A percentile compares a stretch with the other conserved stretches of the same genome.
These are phyloP conservation scores for Danionella dracula DNA, from an alignment of 2,797 vertebrate genomes.

Conservation along the genomic window DNA sequence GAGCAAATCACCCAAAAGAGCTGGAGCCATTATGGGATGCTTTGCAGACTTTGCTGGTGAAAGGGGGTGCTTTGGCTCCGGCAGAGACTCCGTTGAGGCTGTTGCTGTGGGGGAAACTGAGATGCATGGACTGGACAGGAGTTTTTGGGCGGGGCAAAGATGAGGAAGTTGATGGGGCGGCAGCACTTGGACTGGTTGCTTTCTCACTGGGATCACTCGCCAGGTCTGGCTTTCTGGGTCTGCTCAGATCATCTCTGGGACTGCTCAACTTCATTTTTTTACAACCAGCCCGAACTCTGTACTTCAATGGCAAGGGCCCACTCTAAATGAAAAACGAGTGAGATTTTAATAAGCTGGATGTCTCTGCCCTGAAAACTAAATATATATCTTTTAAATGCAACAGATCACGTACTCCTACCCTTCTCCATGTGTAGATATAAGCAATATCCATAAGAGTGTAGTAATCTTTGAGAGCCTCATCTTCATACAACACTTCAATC, in stretches of 20 bases:
- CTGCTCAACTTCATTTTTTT: constrained; percentile 78
- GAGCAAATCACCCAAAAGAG: constrained; percentile 64
- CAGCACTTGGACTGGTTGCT: constrained; percentile 80
- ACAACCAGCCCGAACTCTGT: constrained; percentile 87
- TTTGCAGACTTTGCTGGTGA: constrained; percentile 72
- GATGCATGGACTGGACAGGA: constrained; percentile 48
- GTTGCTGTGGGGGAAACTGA: constrained; percentile 56
- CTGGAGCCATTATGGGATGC: constrained; percentile 69
- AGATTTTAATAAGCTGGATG: too few species aligned
- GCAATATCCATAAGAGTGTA: constrained; percentile 98
- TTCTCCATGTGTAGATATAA: constrained; percentile 96
- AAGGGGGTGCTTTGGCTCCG: constrained; percentile 56
- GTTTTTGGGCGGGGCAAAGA: constrained; percentile 57
- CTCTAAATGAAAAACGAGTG: constrained; percentile 66
- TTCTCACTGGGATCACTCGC: constrained; percentile 97
- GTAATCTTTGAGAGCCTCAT: constrained; percentile 94
- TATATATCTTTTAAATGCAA: neutral
- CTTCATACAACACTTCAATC: constrained; percentile 96
- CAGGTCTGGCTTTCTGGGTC: constrained; percentile 62
- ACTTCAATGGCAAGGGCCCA: constrained; percentile 90
- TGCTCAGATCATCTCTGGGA: constrained; percentile 60
- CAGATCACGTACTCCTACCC: constrained; percentile 69
- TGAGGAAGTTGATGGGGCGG: constrained; percentile 71
- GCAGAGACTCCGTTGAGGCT: constrained; percentile 80
- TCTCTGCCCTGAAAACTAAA: neutral